These are phyloP conservation scores for Monopterus albus DNA, from an alignment of 2,113 vertebrate genomes.

Conservation along the genomic window DNA sequence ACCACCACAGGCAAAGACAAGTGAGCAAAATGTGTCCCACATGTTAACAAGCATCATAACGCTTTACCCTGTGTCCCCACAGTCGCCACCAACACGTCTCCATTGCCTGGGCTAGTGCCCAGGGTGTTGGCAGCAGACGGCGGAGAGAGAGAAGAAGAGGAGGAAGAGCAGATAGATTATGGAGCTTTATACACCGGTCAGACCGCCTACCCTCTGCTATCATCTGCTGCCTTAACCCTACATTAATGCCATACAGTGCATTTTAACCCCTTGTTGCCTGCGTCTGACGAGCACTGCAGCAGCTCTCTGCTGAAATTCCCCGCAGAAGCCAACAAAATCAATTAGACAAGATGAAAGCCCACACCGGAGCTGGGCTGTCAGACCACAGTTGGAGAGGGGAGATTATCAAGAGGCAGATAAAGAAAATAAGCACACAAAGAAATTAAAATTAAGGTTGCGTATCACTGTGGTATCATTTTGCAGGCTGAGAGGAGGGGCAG, in stretches of 20 bases:
- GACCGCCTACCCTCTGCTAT: constrained; percentile 48
- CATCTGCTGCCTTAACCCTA: constrained; percentile 68
- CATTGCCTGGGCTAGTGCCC: constrained; percentile 10
- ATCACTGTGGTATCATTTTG: constrained; percentile 35
- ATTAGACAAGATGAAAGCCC: constrained; percentile 77
- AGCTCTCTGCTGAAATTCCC: constrained; percentile 48
- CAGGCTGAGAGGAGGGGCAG: constrained; percentile 24
- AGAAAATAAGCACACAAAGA: constrained; percentile 70
- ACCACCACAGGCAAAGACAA: constrained; percentile 41
- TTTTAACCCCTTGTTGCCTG: constrained; percentile 45
- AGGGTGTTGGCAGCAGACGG: constrained; percentile 30
- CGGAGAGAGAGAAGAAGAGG: background rate
- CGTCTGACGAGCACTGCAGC: constrained; percentile 11
- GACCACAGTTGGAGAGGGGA: constrained; percentile 53
- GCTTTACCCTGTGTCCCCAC: background rate
- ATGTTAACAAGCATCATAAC: constrained; percentile 42
- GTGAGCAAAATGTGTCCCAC: constrained; percentile 50
- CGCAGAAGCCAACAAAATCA: constrained; percentile 69
- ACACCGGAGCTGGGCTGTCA: constrained; percentile 37
- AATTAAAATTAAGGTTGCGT: constrained; percentile 49
- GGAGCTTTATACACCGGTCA: constrained; percentile 6
- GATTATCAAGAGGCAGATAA: constrained; percentile 73
- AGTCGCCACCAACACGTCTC: constrained; percentile 32
- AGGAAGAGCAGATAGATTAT: constrained; percentile 14
- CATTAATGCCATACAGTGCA: constrained; percentile 55